phyloP scores from a whole-genome alignment of 2,113 vertebrate genomes.

The Morone chrysops region DNA sequence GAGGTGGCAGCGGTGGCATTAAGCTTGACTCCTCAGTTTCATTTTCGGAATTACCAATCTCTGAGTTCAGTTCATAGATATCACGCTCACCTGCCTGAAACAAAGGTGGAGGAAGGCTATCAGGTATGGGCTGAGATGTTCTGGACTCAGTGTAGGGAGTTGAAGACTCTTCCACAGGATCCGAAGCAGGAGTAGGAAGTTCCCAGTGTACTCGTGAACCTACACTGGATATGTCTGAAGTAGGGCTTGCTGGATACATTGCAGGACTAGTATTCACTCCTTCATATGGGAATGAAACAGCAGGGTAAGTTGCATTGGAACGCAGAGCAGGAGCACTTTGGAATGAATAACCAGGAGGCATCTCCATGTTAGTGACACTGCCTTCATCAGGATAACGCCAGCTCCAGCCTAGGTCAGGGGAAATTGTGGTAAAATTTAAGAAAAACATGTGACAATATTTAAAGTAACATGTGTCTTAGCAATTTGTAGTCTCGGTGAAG shows the following conservation, averaged over 20 bases:
- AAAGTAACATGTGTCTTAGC: not conserved
- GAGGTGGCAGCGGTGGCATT: fast-evolving
- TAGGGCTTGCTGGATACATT: not conserved
- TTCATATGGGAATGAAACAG: not conserved
- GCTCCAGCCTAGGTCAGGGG: constrained; percentile 4
- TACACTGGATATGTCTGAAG: not conserved
- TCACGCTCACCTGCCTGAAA: constrained; percentile 12
- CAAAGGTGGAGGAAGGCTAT: not conserved
- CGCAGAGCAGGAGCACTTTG: not conserved
- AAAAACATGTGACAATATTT: not conserved
- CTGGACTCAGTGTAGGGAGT: not conserved
- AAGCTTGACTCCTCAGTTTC: not conserved
- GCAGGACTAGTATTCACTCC: not conserved
- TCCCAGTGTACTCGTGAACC: not conserved
- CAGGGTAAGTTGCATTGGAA: not conserved
- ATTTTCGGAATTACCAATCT: not conserved
- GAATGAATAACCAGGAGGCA: not conserved
- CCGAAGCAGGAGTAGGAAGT: not conserved
- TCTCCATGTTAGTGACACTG: not conserved
- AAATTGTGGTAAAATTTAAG: not conserved
- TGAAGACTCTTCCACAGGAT: not conserved
- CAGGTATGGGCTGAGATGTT: not conserved
- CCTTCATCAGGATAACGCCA: not conserved
- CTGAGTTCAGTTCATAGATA: not conserved
- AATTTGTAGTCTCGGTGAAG: not conserved